A percentile compares a stretch with the other conserved stretches of the same genome.
Conservation (phyloP, 2,797 vertebrate species). For the Rhinogobio ventralis region DNA sequence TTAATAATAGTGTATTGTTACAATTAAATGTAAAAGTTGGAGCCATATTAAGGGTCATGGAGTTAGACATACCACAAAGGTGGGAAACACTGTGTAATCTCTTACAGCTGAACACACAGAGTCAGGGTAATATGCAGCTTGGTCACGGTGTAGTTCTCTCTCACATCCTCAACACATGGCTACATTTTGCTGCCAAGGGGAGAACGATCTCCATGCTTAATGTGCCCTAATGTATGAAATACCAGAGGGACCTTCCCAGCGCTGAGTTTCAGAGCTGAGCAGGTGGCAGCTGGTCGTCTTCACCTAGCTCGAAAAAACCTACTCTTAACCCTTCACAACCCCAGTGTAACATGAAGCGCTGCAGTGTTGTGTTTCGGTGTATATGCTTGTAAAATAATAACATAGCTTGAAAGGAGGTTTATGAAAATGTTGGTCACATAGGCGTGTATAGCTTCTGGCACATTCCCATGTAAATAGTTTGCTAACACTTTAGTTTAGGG, state of each 20-base stretch:
- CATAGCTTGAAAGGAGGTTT: neutral
- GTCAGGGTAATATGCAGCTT: constrained; percentile 10
- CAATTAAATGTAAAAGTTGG: neutral
- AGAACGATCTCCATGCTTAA: constrained; percentile 38
- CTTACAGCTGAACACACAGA: constrained; percentile 33
- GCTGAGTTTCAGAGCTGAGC: constrained; percentile 35
- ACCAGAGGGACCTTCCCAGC: constrained; percentile 33
- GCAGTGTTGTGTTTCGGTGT: neutral
- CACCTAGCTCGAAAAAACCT: neutral
- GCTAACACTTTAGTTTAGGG: no score
- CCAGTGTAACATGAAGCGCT: constrained; percentile 1
- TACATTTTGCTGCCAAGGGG: constrained; percentile 27
- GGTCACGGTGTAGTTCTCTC: constrained; percentile 29
- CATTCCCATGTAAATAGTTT: neutral
- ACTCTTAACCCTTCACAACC: constrained; percentile 38
- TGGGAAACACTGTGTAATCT: neutral
- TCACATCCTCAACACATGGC: constrained; percentile 31
- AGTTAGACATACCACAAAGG: neutral
- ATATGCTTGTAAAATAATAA: neutral
- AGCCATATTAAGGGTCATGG: neutral
- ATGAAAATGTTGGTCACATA: neutral
- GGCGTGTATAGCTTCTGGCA: neutral
- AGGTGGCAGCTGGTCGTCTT: constrained; percentile 53
- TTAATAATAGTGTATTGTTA: neutral
- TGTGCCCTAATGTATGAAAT: constrained; percentile 46